phyloP scores from a whole-genome alignment of 2,797 vertebrate genomes.

The Pelodytes ibericus region DNA sequence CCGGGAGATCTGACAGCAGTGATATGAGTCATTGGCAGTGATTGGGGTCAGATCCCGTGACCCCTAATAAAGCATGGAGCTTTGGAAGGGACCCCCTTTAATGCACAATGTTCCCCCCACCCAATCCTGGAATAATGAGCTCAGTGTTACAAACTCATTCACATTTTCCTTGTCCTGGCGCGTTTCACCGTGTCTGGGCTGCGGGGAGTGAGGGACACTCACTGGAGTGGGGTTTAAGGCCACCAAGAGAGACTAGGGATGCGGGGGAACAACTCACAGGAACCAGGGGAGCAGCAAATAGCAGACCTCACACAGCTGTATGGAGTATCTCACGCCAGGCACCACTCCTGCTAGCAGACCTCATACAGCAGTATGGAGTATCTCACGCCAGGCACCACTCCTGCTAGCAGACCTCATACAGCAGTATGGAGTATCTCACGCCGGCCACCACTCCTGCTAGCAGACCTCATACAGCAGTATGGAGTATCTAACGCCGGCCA shows the following conservation, averaged over 20 bases:
- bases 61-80: not conserved
- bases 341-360: no score
- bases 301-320: not conserved
- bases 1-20: not conserved
- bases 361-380: no score
- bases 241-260: slow-evolving; percentile 31
- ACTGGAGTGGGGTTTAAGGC: slow-evolving; percentile 3
- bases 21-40: slow-evolving; percentile 2
- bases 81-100: not conserved
- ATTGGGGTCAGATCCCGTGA: not conserved
- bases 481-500: no score
- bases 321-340: not conserved
- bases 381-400: no score
- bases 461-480: no score
- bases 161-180: not conserved
- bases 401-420: no score
- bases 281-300: not conserved
- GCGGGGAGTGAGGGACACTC: not conserved
- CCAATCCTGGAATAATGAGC: not conserved
- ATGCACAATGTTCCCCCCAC: not conserved
- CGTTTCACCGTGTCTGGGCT: not conserved
- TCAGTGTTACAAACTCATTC: not conserved
- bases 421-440: no score
- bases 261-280: slow-evolving; percentile 16
- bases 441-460: no score